phyloP scores from a whole-genome alignment of 2,888 invertebrate genomes.

The Cyclophora albipunctata region DNA sequence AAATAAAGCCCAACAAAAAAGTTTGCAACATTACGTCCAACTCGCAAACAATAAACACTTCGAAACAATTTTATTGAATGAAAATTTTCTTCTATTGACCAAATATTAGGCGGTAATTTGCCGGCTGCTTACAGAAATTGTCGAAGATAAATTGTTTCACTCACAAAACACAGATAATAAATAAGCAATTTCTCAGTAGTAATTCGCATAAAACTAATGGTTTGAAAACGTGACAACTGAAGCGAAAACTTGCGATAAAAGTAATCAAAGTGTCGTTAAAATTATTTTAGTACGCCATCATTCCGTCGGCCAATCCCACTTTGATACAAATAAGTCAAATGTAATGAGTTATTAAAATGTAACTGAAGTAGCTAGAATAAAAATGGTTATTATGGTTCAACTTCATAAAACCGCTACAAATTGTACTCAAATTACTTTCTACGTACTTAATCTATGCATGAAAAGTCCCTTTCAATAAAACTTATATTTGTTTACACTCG shows the following conservation, averaged over 20 bases:
- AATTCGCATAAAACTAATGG: conserved; percentile 74
- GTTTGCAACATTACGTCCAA: too few relatives aligned
- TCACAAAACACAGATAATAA: conserved; percentile 46
- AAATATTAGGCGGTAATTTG: conserved; percentile 21
- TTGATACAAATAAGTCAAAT: conserved; percentile 16
- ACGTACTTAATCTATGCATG: conserved; percentile 19
- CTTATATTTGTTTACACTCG: conserved; percentile 37
- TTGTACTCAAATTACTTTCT: conserved; percentile 4
- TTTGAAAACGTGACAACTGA: conserved; percentile 66
- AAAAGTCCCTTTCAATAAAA: conserved; percentile 19
- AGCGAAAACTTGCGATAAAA: conserved; percentile 71
- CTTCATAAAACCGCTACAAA: background rate
- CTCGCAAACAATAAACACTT: too few relatives aligned
- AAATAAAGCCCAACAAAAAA: too few relatives aligned
- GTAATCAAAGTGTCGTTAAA: conserved; percentile 72
- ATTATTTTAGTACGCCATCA: conserved; percentile 62
- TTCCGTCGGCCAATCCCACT: conserved; percentile 37
- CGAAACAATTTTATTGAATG: too few relatives aligned
- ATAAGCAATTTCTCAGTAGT: conserved; percentile 64
- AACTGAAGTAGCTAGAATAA: background rate
- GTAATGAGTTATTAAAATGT: conserved; percentile 19
- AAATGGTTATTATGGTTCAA: background rate
- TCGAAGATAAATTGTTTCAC: conserved; percentile 33
- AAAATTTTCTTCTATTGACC: too few relatives aligned
- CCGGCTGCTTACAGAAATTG: conserved; percentile 24